Percentiles rank a stretch among this genome's conserved stretches.
phyloP scores from a whole-genome alignment of 2,888 invertebrate species.

The Balanococcus diminutus region DNA sequence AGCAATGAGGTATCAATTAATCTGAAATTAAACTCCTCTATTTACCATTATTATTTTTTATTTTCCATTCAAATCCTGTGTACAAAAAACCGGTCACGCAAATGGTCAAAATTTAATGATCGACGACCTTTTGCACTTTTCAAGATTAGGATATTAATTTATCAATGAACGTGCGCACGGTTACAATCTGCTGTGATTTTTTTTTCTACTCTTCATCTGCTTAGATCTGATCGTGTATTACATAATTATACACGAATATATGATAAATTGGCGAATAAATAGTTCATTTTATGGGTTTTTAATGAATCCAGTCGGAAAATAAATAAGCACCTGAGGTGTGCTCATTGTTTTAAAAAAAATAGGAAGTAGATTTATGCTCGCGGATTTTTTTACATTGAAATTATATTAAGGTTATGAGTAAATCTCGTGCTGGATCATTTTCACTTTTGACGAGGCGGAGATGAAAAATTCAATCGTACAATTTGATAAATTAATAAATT shows the following conservation, averaged over 20 bases:
- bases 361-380: background rate
- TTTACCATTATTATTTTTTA: slow-evolving; percentile 19
- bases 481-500: background rate
- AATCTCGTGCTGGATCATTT: background rate
- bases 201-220: background rate
- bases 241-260: background rate
- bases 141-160: slow-evolving; percentile 5
- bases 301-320: background rate
- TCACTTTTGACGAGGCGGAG: background rate
- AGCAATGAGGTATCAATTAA: slow-evolving; percentile 5
- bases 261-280: background rate
- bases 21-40: slow-evolving; percentile 17
- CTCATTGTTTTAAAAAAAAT: background rate
- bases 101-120: slow-evolving; percentile 9
- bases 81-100: slow-evolving; percentile 4
- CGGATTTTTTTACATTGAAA: background rate
- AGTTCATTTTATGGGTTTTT: background rate
- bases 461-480: background rate
- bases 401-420: background rate
- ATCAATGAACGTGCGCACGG: background rate
- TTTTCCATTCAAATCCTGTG: background rate
- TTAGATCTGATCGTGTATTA: background rate
- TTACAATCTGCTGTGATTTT: background rate
- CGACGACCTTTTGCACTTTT: background rate
- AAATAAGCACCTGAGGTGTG: background rate